Evolutionary conservation across 1,140 invertebrate genomes (phyloP), one percentile per base, ranked within the genome.

Genomic region (Arctopsyche grandis): DNA sequence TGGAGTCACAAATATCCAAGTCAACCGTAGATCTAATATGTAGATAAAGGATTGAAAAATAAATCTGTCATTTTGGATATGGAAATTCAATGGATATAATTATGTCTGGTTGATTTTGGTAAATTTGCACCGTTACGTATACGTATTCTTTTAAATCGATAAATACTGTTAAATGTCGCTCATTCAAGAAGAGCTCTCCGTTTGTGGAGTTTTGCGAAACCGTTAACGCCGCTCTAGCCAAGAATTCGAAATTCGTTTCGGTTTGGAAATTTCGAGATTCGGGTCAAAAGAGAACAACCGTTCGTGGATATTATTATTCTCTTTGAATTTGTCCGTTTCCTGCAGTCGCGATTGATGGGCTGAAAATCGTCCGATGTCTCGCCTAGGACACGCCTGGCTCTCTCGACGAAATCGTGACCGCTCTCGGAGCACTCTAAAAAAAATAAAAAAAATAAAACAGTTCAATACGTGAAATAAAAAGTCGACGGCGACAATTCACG

Each of bases 331-430:
- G 3, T 38, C 29, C 29, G 7, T 38, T 38, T 38, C 29, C 29
- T 38, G 29, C 29, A 38, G 29, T 38, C 3, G 1, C 29, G 29
- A 38, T 38, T 38, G 29, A 38, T 38, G 29, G 7, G 29, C 29
- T 38, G 29, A 38, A 38, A 38, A 38, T 52, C 16, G 5, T 46
- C 44, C 44, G 48, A 12, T 38, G 29, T 46, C 44, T 46, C 44
- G 44, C 12, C 44, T 5, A 52, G 48, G 10, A 52, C 3, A 14
- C 48, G 16, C 12, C 12, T 52, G 4, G 10, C 10, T 52, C 29
- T 52, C 10, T 52, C 12, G 48, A 66, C 24, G 63, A 29, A 66
- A 66, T 66, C 63, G 63, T 66, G 63, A 66, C 63, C 63, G 24
- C 24, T 66, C 63, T 5, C 10, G 16, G 12, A 12, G 10, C 1